These are phyloP conservation scores for Neogale vison DNA, from an alignment of 2,113 vertebrate species.

Conservation along the genomic window DNA sequence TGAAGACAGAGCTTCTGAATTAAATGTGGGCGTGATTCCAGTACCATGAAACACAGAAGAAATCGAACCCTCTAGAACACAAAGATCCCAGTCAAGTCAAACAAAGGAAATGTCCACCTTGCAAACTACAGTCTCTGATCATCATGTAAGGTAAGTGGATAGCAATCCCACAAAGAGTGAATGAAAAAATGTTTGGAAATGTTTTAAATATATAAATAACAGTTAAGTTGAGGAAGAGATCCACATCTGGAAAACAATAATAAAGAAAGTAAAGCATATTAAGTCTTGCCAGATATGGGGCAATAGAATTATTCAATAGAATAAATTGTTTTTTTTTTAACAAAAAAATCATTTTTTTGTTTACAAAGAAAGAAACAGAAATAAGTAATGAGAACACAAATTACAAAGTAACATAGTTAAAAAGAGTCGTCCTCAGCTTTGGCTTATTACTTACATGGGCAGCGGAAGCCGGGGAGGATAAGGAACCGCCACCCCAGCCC, in stretches of 20 bases:
- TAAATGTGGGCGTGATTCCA: not conserved
- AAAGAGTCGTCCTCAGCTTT: not conserved
- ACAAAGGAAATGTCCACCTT: not conserved
- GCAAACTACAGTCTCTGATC: not conserved
- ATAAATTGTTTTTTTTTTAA: too few species aligned
- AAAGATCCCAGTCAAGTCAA: not conserved
- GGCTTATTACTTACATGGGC: too few species aligned
- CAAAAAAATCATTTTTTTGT: not conserved
- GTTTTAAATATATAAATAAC: not conserved
- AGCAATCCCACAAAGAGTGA: not conserved
- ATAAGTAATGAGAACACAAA: not conserved
- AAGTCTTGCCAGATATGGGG: not conserved
- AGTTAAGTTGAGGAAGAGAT: not conserved
- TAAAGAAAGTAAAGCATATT: not conserved
- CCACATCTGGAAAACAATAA: not conserved
- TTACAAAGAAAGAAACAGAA: not conserved
- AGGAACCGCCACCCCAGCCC: not conserved
- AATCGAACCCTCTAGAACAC: not conserved
- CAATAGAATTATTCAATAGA: too few species aligned
- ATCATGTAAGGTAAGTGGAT: not conserved
- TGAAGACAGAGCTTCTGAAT: not conserved
- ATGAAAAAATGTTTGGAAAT: not conserved
- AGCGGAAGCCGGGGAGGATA: not conserved
- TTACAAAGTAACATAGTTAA: not conserved
- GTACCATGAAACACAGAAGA: not conserved